phyloP scores from a whole-genome alignment of 1,140 invertebrate species.

The Galleria mellonella region DNA sequence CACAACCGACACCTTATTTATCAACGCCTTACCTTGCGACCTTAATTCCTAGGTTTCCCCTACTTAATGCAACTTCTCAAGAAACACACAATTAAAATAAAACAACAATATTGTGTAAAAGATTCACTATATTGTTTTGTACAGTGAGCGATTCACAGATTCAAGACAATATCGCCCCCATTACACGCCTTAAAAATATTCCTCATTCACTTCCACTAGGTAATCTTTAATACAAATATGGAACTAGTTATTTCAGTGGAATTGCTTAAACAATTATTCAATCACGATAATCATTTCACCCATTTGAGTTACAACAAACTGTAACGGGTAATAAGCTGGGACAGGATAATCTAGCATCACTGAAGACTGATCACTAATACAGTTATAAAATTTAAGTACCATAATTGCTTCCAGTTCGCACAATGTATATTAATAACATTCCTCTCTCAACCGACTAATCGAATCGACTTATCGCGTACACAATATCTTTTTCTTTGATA shows the following conservation, averaged over 20 bases:
- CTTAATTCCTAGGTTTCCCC: too few species aligned
- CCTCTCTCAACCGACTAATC: too few species aligned
- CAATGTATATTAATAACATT: constrained; percentile 19
- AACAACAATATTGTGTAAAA: constrained; percentile 50
- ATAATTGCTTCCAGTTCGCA: constrained; percentile 53
- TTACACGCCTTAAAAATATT: constrained; percentile 50
- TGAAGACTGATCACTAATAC: constrained; percentile 14
- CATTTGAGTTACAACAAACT: too few species aligned
- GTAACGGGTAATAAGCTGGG: constrained; percentile 8
- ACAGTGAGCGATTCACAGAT: constrained; percentile 39
- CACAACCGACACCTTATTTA: too few species aligned
- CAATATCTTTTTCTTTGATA: constrained; percentile 2
- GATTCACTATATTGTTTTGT: constrained; percentile 62
- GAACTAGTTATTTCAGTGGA: constrained; percentile 26
- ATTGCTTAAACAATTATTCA: constrained; percentile 17
- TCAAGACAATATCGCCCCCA: constrained; percentile 55
- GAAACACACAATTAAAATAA: constrained; percentile 15
- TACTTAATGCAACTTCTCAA: too few species aligned
- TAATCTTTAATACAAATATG: constrained; percentile 19
- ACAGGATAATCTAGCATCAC: constrained; percentile 24
- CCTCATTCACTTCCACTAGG: constrained; percentile 26
- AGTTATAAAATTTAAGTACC: constrained; percentile 45
- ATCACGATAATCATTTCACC: neutral
- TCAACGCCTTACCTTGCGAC: too few species aligned
- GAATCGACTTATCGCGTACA: too few species aligned